A percentile compares a stretch with the other conserved stretches of the same genome.
Conservation (phyloP, 2,797 vertebrate species). For the Perodicticus potto region DNA sequence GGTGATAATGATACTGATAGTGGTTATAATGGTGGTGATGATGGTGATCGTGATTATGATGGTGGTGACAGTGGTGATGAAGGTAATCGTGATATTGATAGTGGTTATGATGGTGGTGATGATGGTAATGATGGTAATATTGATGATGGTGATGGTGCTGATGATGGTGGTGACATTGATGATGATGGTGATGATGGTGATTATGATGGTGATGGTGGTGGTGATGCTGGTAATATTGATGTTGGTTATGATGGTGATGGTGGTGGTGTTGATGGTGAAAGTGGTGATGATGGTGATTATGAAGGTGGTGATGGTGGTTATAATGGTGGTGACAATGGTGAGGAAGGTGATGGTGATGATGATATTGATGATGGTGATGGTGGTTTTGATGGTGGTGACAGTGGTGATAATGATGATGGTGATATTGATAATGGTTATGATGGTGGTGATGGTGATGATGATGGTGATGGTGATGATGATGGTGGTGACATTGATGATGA, state of each 20-base stretch:
- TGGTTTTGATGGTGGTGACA: fast-evolving
- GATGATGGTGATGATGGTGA: fast-evolving
- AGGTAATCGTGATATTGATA: no score
- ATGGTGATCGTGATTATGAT: no score
- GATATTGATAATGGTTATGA: fast-evolving
- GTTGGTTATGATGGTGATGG: fast-evolving
- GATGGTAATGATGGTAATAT: fast-evolving
- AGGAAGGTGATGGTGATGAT: fast-evolving
- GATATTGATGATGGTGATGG: fast-evolving
- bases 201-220: fast-evolving
- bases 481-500: fast-evolving
- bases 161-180: neutral
- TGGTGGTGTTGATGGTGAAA: fast-evolving
- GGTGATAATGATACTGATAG: neutral
- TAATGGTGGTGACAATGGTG: fast-evolving
- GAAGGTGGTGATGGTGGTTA: fast-evolving
- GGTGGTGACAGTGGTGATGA: no score
- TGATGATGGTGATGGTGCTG: neutral
- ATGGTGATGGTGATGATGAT: neutral
- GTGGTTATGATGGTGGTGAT: neutral
- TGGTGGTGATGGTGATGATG: fast-evolving
- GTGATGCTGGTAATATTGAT: fast-evolving
- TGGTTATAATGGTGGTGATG: no score
- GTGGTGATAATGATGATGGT: fast-evolving
- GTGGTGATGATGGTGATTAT: fast-evolving